These are phyloP conservation scores for Melieria picta DNA, from an alignment of 2,888 invertebrate species.

Conservation along the genomic window DNA sequence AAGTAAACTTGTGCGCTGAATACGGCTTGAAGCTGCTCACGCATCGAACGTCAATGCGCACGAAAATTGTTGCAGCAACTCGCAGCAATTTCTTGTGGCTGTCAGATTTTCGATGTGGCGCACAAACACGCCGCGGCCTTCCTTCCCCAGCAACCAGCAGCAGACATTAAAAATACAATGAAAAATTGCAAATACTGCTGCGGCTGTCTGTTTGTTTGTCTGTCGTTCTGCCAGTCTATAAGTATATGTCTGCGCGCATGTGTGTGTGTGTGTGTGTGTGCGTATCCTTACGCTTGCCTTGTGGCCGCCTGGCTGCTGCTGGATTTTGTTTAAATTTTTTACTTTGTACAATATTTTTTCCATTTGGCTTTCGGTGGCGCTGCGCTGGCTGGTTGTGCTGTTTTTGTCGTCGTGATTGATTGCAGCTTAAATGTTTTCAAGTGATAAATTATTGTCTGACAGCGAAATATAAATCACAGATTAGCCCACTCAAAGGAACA, in stretches of 20 bases:
- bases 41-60: too few species aligned
- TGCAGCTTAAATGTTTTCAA: slow-evolving; percentile 50
- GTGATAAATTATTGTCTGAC: slow-evolving; percentile 50
- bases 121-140: too few species aligned
- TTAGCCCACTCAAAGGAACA: slow-evolving; percentile 39
- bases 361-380: background rate
- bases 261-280: background rate
- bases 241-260: slow-evolving; percentile 1
- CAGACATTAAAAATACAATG: slow-evolving; percentile 1
- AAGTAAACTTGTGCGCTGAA: too few species aligned
- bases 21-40: too few species aligned
- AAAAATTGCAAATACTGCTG: slow-evolving; percentile 1
- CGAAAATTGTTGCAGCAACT: too few species aligned
- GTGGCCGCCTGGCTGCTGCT: slow-evolving; percentile 7
- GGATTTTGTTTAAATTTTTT: slow-evolving; percentile 26
- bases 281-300: background rate
- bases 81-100: too few species aligned
- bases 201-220: background rate
- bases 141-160: too few species aligned
- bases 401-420: slow-evolving; percentile 45
- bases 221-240: background rate
- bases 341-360: background rate
- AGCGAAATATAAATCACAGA: slow-evolving; percentile 49
- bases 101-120: too few species aligned
- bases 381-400: slow-evolving; percentile 16